phyloP scores from a whole-genome alignment of 1,140 invertebrate species.

The Potamilus streckersoni region DNA sequence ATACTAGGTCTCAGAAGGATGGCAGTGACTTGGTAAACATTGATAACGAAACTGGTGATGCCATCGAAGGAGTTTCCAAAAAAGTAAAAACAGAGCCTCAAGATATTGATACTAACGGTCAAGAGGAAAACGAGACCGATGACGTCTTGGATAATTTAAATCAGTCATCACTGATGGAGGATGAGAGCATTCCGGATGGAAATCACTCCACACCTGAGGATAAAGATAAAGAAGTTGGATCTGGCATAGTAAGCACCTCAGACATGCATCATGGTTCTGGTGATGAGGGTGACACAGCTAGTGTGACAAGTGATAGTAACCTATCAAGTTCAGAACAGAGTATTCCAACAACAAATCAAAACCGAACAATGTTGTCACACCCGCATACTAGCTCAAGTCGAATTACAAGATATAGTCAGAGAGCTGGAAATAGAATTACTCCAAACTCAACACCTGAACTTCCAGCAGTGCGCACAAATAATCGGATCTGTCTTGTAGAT shows the following conservation, averaged over 20 bases:
- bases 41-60: background rate
- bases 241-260: slow-evolving; percentile 19
- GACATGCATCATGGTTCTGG: background rate
- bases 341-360: slow-evolving; percentile 20
- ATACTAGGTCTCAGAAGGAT: background rate
- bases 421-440: background rate
- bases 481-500: slow-evolving; percentile 42
- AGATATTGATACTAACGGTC: background rate
- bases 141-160: slow-evolving; percentile 2
- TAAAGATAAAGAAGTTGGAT: slow-evolving; percentile 6
- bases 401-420: background rate
- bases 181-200: background rate
- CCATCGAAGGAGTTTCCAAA: slow-evolving; percentile 3
- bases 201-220: slow-evolving; percentile 2
- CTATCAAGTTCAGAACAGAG: slow-evolving; percentile 32
- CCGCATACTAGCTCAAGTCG: slow-evolving; percentile 2
- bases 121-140: background rate
- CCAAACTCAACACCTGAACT: background rate
- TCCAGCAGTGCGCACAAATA: slow-evolving; percentile 18
- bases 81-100: slow-evolving; percentile 1
- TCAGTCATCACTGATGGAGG: background rate
- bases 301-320: slow-evolving; percentile 35
- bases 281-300: slow-evolving; percentile 19
- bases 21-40: background rate
- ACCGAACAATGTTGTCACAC: slow-evolving; percentile 22